A percentile compares a stretch with the other conserved stretches of the same genome.
Conservation (phyloP, 1,140 invertebrate species). For the Penaeus indicus region DNA sequence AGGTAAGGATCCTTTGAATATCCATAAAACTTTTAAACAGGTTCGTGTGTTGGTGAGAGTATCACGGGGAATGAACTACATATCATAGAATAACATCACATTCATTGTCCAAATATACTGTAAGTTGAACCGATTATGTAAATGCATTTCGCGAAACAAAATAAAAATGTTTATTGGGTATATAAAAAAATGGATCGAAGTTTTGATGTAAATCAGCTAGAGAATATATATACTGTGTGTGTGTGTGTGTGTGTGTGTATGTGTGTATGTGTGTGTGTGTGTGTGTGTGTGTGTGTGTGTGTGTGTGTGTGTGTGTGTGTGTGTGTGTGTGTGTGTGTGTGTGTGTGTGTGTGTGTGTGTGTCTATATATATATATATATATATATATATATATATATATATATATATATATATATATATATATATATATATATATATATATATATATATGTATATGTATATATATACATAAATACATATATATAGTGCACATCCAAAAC, state of each 20-base stretch:
- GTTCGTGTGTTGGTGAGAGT: too few species aligned
- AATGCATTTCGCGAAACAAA: too few species aligned
- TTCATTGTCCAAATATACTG: too few species aligned
- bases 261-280: neutral
- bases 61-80: too few species aligned
- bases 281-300: neutral
- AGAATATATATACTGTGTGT: neutral
- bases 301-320: neutral
- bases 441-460: neutral
- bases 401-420: neutral
- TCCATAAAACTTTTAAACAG: too few species aligned
- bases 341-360: neutral
- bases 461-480: neutral
- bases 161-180: too few species aligned
- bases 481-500: too few species aligned
- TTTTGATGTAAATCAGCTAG: neutral
- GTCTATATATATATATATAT: neutral
- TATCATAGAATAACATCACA: too few species aligned
- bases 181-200: neutral
- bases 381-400: neutral
- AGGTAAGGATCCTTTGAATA: too few species aligned
- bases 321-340: neutral
- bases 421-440: neutral
- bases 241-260: neutral
- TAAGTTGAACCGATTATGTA: too few species aligned